phyloP scores from a whole-genome alignment of 2,113 vertebrate species.

The Capreolus pygargus region DNA sequence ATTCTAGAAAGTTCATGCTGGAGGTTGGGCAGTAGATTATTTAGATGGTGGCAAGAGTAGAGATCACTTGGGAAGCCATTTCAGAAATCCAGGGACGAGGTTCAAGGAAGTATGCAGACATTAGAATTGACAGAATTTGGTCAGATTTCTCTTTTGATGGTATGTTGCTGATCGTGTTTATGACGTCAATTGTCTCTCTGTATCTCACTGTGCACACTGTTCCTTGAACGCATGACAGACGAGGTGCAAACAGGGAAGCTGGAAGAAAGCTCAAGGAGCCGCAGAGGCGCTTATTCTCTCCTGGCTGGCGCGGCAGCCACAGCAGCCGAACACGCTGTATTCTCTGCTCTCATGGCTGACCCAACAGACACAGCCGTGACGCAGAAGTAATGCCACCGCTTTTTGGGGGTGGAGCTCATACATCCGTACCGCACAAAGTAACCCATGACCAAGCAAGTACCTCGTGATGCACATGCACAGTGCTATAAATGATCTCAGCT shows the following conservation, averaged over 20 bases:
- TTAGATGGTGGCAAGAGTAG: neutral
- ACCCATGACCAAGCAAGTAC: neutral
- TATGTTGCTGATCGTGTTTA: neutral
- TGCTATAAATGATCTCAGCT: neutral
- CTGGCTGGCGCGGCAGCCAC: neutral
- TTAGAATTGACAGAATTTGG: neutral
- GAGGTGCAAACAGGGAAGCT: neutral
- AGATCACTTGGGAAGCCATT: neutral
- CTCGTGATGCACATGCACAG: neutral
- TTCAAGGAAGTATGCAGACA: neutral
- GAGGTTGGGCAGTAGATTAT: neutral
- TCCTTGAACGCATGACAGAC: neutral
- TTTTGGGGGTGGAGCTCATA: neutral
- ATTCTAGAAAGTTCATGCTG: slow-evolving; percentile 7
- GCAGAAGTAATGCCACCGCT: neutral
- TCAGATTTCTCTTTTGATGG: neutral
- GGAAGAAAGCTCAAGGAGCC: neutral
- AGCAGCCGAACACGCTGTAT: neutral
- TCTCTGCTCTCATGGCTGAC: neutral
- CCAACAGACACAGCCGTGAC: neutral
- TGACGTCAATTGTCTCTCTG: neutral
- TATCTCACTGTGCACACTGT: neutral
- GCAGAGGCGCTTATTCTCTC: neutral
- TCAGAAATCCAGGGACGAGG: neutral
- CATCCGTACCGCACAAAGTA: neutral